These are phyloP conservation scores for Protodeltote pygarga DNA, from an alignment of 2,888 invertebrate species.

Conservation along the genomic window DNA sequence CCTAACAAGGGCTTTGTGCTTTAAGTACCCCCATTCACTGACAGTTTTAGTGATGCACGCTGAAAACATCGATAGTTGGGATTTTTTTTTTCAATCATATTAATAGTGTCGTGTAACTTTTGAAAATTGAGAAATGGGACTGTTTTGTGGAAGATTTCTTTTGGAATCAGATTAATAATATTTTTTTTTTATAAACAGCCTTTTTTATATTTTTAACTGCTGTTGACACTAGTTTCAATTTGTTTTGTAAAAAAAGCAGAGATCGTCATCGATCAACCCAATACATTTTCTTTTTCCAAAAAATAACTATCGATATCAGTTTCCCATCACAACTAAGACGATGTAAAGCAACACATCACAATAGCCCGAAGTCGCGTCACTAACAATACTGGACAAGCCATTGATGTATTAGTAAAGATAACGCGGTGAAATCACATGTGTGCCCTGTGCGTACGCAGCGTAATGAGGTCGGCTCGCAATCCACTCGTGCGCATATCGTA, in stretches of 20 bases:
- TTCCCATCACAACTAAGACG: constrained; percentile 33
- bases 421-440: constrained; percentile 82
- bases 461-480: constrained; percentile 54
- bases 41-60: constrained; percentile 57
- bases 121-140: not conserved
- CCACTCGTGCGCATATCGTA: constrained; percentile 60
- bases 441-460: constrained; percentile 51
- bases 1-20: constrained; percentile 76
- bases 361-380: constrained; percentile 71
- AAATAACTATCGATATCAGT: constrained; percentile 42
- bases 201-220: too few species aligned
- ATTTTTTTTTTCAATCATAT: too few species aligned
- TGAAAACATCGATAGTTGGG: constrained; percentile 5
- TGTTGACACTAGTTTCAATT: too few species aligned
- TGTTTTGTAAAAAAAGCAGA: too few species aligned
- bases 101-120: too few species aligned
- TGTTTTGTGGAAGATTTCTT: too few species aligned
- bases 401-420: constrained; percentile 84
- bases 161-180: too few species aligned
- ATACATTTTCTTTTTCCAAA: too few species aligned
- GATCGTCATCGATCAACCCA: too few species aligned
- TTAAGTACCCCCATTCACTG: constrained; percentile 70
- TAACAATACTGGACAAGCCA: constrained; percentile 83
- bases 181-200: too few species aligned
- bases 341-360: constrained; percentile 62